A percentile compares a stretch with the other conserved stretches of the same genome.
These are phyloP conservation scores for Frieseomelitta varia DNA, from an alignment of 1,140 invertebrate genomes.

Conservation along the genomic window DNA sequence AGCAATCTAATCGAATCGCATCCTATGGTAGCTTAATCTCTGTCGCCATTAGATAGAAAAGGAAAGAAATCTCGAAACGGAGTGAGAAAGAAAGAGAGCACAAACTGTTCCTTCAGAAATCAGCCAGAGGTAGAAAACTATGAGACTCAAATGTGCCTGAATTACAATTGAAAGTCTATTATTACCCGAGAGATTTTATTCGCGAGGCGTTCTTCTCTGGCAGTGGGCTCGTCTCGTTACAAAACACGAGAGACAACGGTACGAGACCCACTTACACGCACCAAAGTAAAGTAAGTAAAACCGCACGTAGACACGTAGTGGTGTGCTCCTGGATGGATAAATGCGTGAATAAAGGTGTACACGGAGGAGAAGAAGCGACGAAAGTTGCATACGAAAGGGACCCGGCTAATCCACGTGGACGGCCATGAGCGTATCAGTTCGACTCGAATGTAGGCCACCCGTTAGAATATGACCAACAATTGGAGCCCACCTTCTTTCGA, in stretches of 20 bases:
- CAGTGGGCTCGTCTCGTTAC: slow-evolving; percentile 2
- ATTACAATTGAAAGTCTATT: neutral
- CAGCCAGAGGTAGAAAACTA: neutral
- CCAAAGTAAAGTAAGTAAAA: neutral
- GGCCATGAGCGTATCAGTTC: slow-evolving; percentile 56
- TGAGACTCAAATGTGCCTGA: neutral
- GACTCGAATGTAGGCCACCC: slow-evolving; percentile 63
- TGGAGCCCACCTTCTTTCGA: slow-evolving; percentile 58
- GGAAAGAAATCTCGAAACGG: neutral
- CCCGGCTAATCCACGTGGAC: slow-evolving; percentile 63
- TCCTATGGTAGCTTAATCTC: too few relatives aligned
- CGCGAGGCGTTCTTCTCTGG: neutral
- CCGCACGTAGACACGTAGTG: slow-evolving; percentile 7
- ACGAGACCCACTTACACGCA: slow-evolving; percentile 59
- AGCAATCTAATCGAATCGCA: too few relatives aligned
- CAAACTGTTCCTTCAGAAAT: neutral
- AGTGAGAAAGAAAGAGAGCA: neutral
- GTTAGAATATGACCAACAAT: slow-evolving; percentile 69
- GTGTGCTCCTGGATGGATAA: slow-evolving; percentile 30
- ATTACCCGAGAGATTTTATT: neutral
- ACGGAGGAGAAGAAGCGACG: slow-evolving; percentile 64
- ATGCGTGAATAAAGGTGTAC: slow-evolving; percentile 62
- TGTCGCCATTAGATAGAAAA: too few relatives aligned
- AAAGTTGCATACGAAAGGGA: slow-evolving; percentile 68
- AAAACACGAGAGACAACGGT: slow-evolving; percentile 45